Base-by-base conservation (phyloP, 2,888 invertebrate species). In the Cynaeus angustus region DNA sequence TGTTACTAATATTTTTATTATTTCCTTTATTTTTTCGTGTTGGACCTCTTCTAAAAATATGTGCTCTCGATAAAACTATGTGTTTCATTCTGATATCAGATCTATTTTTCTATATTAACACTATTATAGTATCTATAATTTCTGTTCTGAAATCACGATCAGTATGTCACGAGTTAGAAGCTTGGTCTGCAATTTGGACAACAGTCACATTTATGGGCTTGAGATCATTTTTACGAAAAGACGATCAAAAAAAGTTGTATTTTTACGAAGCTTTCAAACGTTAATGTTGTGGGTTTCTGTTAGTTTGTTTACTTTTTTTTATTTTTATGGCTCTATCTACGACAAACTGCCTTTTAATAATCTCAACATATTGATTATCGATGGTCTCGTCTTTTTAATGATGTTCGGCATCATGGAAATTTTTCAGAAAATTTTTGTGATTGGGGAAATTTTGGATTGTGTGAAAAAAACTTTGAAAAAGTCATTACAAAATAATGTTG, bases 361-460 rank as follows among this genome's bases (percentile, higher is more conserved):
- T 3, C 1, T n/a, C 7, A 33, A 1, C 6, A 6, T 9, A 6
- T 9, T 33, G 9, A 9, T n/a, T 9, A 9, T 4, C 6, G 2
- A 2, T 33, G 2, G 6, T 6, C n/a, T 7, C n/a, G 33, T 33
- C 6, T 1, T 33, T 33, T 33, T 6, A 6, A 33, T n/a, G n/a
- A 1, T n/a, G n/a, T 33, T 4, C 33, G 33, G 33, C 2, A n/a
- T 33, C 9, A 1, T 52, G 3, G 52, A 52, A 1, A 10, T 30
- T 52, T 30, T 28, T 12, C 52, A 28, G 8, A 52, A 28, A 28
- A 30, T 52, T 28, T 3, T 52, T n/a, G n/a, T 52, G n/a, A 13
- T 52, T 26, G 52, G 52, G 7, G 52, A 26, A n/a, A 10, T 52
- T 3, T 10, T 30, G 4, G 52, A 52, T 12, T 1, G 30, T 3